Evolutionary conservation across 2,888 invertebrate genomes (phyloP), one percentile per base, ranked within the genome.

Genomic region (Drepanosiphum platanoidis): DNA sequence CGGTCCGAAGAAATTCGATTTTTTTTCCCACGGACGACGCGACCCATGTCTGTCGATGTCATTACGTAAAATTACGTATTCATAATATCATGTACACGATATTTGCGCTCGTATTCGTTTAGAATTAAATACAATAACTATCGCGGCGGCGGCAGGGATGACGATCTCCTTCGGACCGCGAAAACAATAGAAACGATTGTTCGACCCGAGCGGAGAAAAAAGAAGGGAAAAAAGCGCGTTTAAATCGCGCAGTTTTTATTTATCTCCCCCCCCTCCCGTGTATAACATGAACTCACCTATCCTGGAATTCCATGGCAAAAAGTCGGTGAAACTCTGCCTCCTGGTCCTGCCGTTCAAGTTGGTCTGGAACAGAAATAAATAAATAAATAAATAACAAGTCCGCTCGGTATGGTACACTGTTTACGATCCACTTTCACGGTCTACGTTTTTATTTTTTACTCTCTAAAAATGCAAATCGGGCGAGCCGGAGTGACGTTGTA

Each of bases 271-370:
- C n/a, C n/a, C n/a, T n/a, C n/a, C n/a, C n/a, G n/a, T n/a, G n/a
- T n/a, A n/a, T n/a, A n/a, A n/a, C n/a, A n/a, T n/a, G 39, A 39
- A 84, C 84, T 84, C 61, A 84, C 84, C 77, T 22, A 52, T 39
- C 30, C 84, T 84, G 77, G 77, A 42, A 68, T 77, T 84, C 68
- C 68, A 84, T 32, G 84, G 84, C 68, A 84, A 66, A 32, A 84
- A 75, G 13, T 84, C 84, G 8, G 68, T 15, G 27, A 84, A 84
- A 70, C 66, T 84, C n/a, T 84, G 84, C 9, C 84, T 84, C 58
- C 34, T 34, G 75, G 75, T 84, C 22, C 84, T 68, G 32, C 68
- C 68, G 68, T 77, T 84, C 39, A 36, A 18, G n/a, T 81, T n/a
- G 15, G 83, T 18, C 84, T 84, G 58, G 1, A 77, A 77, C 34